Evolutionary conservation across 2,888 invertebrate genomes (phyloP).

Genomic region (Charanyca ferruginea): DNA sequence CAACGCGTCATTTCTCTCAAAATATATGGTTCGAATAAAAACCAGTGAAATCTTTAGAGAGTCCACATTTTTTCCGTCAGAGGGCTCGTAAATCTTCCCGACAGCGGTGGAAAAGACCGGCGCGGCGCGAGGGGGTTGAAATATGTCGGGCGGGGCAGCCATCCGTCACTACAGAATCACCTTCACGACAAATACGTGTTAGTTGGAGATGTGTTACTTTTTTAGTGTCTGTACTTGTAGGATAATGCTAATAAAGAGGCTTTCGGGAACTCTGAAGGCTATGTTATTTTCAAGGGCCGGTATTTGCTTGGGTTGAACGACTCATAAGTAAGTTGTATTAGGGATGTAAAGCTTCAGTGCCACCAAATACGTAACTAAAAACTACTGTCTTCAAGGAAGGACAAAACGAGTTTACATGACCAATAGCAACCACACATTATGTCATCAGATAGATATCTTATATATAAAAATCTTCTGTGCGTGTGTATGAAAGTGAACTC

Average conservation of each 20-base stretch:
- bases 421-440: too few relatives aligned
- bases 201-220: constrained; percentile 52
- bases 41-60: constrained; percentile 79
- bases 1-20: constrained; percentile 82
- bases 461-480: too few relatives aligned
- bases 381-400: too few relatives aligned
- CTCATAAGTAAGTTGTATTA: too few relatives aligned
- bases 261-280: constrained; percentile 8
- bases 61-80: constrained; percentile 79
- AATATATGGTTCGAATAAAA: constrained; percentile 84
- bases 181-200: constrained; percentile 77
- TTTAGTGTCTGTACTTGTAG: constrained; percentile 35
- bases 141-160: constrained; percentile 73
- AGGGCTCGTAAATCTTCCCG: constrained; percentile 78
- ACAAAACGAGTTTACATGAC: too few relatives aligned
- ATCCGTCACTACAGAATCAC: constrained; percentile 77
- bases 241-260: constrained; percentile 10
- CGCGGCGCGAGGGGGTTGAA: constrained; percentile 67
- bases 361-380: too few relatives aligned
- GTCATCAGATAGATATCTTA: too few relatives aligned
- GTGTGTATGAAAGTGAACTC: too few relatives aligned
- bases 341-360: too few relatives aligned
- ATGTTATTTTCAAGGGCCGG: not conserved
- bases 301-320: too few relatives aligned
- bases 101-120: constrained; percentile 68